Base-by-base conservation (phyloP, 2,888 invertebrate species). In the Campopleginae sp. region DNA sequence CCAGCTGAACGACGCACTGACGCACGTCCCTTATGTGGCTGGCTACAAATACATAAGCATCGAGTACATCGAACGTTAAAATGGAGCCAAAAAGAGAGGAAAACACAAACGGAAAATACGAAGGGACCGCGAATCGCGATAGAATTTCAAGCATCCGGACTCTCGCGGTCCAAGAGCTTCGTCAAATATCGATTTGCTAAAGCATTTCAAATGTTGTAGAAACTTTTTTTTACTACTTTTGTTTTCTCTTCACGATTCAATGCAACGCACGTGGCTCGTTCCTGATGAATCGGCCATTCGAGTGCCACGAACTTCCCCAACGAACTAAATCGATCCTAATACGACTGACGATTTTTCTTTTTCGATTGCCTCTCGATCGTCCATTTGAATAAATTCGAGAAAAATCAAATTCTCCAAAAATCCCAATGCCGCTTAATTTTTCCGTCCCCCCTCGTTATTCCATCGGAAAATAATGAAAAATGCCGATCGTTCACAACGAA, bases 1-100 rank as follows among this genome's bases (percentile, higher is more conserved):
- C 86, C 86, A 78, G 80, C 80, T 81, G 83, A 88, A 86, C 87
- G 87, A 87, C 87, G 82, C 77, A 85, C 79, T 85, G 88, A 87
- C 84, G 85, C 84, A 78, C 79, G 75, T 78, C 75, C 76, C 66
- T 77, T 38, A 31, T 31, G 31, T 38, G 5, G 3, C 12, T 38
- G 38, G 12, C 27, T 27, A 46, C 12, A 48, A 31, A 63, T 70
- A 46, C 58, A 63, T 66, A 54, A 54, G 4, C 10, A 54, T 54
- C 2, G 27, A 27, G 42, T 80, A 68, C 48, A 71, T 19, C 66
- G n/a, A 58, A 31, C 76, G 72, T 54, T 70, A 51, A 74, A 74
- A 83, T n/a, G 66, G 65, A 79, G 71, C 33, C 23, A 54, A 71
- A 80, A 51, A 74, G 81, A 81, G 63, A 51, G 76, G 63, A 70